phyloP scores from a whole-genome alignment of 1,140 invertebrate species.

The Drosophila suzukii region DNA sequence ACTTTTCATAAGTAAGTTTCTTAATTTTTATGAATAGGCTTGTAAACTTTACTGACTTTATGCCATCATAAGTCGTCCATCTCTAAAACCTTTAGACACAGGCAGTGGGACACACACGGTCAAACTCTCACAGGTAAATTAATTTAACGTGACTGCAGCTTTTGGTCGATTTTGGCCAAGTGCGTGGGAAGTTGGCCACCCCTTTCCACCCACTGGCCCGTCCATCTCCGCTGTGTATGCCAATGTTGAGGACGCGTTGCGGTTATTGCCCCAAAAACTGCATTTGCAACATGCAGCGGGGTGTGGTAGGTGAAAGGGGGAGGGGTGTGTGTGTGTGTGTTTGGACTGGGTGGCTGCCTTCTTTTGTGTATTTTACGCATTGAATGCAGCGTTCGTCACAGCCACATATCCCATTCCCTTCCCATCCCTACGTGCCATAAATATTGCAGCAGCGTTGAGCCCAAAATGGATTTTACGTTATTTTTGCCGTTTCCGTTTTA shows the following conservation, averaged over 20 bases:
- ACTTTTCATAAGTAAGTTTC: neutral
- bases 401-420: neutral
- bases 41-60: neutral
- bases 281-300: conserved; percentile 45
- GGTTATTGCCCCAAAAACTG: conserved; percentile 73
- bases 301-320: no score
- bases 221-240: conserved; percentile 37
- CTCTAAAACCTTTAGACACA: conserved; percentile 12
- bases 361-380: conserved; percentile 77
- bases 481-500: conserved; percentile 27
- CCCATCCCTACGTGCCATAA: conserved; percentile 30
- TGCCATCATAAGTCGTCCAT: conserved; percentile 5
- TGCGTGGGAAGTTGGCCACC: conserved; percentile 31
- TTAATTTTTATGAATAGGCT: neutral
- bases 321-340: no score
- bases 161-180: conserved; percentile 78
- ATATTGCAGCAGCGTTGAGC: conserved; percentile 62
- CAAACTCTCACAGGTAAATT: conserved; percentile 64
- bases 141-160: conserved; percentile 82
- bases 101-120: conserved; percentile 20
- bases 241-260: conserved; percentile 68
- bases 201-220: neutral
- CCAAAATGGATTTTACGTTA: conserved; percentile 56
- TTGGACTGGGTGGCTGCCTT: neutral
- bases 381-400: conserved; percentile 51